phyloP scores from a whole-genome alignment of 2,888 invertebrate species.

The Prostheceraeus crozeri region DNA sequence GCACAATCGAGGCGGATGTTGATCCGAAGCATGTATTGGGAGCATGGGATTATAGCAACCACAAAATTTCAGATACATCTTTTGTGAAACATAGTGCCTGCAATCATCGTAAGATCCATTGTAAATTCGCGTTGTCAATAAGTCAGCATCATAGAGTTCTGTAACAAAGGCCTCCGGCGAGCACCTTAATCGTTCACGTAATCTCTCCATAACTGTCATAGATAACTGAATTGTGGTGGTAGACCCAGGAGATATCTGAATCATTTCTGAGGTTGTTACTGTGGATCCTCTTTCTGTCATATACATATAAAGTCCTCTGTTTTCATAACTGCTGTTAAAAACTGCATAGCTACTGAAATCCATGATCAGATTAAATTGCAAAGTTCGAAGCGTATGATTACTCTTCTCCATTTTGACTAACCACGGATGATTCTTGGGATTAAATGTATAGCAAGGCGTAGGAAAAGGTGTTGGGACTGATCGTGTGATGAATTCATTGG shows the following conservation, averaged over 20 bases:
- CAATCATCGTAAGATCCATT: background rate
- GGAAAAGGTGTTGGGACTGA: too few species aligned
- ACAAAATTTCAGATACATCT: background rate
- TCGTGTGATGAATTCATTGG: too few species aligned
- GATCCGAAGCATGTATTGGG: background rate
- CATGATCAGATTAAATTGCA: background rate
- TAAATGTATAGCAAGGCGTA: conserved; percentile 6
- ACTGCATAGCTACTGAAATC: conserved; percentile 1
- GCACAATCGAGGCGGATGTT: conserved; percentile 1
- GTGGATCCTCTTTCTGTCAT: too few species aligned
- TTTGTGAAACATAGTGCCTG: background rate
- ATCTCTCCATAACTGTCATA: too few species aligned
- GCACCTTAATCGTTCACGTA: too few species aligned
- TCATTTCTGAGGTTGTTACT: too few species aligned
- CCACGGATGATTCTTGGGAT: background rate
- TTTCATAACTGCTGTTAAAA: conserved; percentile 14
- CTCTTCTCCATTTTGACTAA: too few species aligned
- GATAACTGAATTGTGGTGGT: too few species aligned
- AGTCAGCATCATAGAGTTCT: background rate
- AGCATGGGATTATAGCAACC: conserved; percentile 19
- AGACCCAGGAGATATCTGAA: too few species aligned
- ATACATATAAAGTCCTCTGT: background rate
- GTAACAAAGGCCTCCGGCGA: background rate
- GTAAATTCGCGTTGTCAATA: background rate
- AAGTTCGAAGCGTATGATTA: background rate